These are phyloP conservation scores for Mayetiola destructor DNA, from an alignment of 2,888 invertebrate species.

Conservation along the genomic window DNA sequence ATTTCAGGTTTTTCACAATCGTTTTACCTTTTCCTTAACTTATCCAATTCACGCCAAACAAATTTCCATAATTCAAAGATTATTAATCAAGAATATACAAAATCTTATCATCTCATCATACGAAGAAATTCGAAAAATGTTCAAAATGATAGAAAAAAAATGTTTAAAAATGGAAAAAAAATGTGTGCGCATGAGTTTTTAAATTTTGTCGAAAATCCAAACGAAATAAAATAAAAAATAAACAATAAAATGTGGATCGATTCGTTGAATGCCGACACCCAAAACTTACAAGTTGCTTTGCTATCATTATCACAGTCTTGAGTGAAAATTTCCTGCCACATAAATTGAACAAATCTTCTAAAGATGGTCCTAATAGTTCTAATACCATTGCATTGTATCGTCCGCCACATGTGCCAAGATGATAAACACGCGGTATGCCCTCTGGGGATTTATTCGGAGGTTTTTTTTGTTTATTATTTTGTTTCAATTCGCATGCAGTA, in stretches of 20 bases:
- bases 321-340: slow-evolving; percentile 55
- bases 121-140: not conserved
- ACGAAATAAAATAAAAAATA: not conserved
- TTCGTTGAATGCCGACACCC: not conserved
- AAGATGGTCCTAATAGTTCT: slow-evolving; percentile 55
- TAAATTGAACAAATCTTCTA: slow-evolving; percentile 58
- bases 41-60: slow-evolving; percentile 9
- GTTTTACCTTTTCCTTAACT: slow-evolving; percentile 1
- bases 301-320: slow-evolving; percentile 58
- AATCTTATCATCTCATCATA: no score
- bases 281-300: slow-evolving; percentile 42
- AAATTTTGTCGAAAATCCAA: not conserved
- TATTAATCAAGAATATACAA: no score
- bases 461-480: not conserved
- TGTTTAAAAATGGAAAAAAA: not conserved
- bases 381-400: slow-evolving; percentile 61
- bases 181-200: no score
- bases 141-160: not conserved
- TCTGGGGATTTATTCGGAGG: slow-evolving; percentile 28
- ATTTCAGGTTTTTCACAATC: no score
- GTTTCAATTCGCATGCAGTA: not conserved
- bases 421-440: slow-evolving; percentile 58
- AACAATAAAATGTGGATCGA: not conserved
- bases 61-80: no score
- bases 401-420: slow-evolving; percentile 55